These are phyloP conservation scores for Nomada flava DNA, from an alignment of 2,888 invertebrate genomes.

Conservation along the genomic window DNA sequence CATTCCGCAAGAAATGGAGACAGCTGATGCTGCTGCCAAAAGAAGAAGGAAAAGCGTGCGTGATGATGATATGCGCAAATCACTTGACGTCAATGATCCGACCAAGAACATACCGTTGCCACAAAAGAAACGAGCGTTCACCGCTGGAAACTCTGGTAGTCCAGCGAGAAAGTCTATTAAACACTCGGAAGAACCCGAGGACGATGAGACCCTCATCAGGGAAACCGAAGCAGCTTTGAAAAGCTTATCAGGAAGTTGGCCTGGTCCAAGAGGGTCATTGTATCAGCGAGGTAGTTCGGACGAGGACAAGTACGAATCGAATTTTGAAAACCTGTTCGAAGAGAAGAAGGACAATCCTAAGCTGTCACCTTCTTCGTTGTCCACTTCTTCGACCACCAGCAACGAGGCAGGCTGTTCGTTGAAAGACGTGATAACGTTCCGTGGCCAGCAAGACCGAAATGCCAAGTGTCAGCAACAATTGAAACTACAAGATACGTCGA, in stretches of 20 bases:
- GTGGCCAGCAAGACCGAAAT: slow-evolving; percentile 82
- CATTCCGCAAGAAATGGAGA: slow-evolving; percentile 84
- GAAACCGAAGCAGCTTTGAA: slow-evolving; percentile 95
- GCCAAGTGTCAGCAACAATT: slow-evolving; percentile 72
- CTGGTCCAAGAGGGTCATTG: slow-evolving; percentile 88
- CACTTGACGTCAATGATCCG: slow-evolving; percentile 79
- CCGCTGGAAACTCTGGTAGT: slow-evolving; percentile 84
- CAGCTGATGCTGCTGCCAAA: slow-evolving; percentile 85
- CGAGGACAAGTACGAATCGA: slow-evolving; percentile 89
- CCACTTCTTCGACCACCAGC: slow-evolving; percentile 86
- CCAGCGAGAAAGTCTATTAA: slow-evolving; percentile 83
- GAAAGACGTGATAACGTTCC: slow-evolving; percentile 87
- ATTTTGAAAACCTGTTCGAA: slow-evolving; percentile 93
- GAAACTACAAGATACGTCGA: slow-evolving; percentile 69
- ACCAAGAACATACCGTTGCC: slow-evolving; percentile 85
- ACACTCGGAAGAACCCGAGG: slow-evolving; percentile 85
- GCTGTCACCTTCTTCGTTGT: slow-evolving; percentile 88
- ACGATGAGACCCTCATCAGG: slow-evolving; percentile 93
- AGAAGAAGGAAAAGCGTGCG: slow-evolving; percentile 85
- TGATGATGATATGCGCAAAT: slow-evolving; percentile 80
- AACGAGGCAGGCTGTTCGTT: slow-evolving; percentile 87
- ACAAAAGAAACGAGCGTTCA: slow-evolving; percentile 86
- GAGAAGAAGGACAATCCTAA: slow-evolving; percentile 90
- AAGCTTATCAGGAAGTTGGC: slow-evolving; percentile 94
- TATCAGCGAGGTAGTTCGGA: slow-evolving; percentile 88